Evolutionary conservation across 2,888 invertebrate species (phyloP), one percentile per base, ranked within the genome.

Genomic region (Plebejus argus): DNA sequence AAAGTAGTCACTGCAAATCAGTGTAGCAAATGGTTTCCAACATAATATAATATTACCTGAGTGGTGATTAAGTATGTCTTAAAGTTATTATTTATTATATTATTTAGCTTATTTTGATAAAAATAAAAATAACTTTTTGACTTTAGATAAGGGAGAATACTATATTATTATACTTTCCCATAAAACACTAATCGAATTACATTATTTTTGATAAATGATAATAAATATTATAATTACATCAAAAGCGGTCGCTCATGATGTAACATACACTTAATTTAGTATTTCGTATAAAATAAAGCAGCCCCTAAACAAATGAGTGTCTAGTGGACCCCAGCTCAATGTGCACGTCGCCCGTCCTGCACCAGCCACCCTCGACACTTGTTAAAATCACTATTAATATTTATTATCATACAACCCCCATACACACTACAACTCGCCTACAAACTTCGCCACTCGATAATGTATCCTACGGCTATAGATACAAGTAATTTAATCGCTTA

Each of bases 361-460:
- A 39, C 70, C 70, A n/a, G 39, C 39, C n/a, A 74, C 74, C 74
- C 49, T 66, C 74, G 28, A 7, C 53, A 74, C 74, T 74, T 74
- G 74, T 74, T 74, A 74, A 74, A 53, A 49, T 74, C 53, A 53
- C 74, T 74, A 74, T 74, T 74, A 74, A 74, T 74, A 74, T 74
- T 74, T 74, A 74, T 74, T 74, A 74, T 74, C 45, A 8, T 53
- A 74, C 74, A 74, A 74, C 74, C 74, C 74, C 49, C 18, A 49
- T 53, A 74, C 28, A 53, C 45, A 33, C 49, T 53, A 6, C 28
- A 53, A 74, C 23, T 28, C 3, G 28, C 28, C 28, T 23, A 53
- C 74, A 15, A 71, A 20, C 20, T 6, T 45, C 6, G 0, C 7
- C 45, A 72, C 45, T 20, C 72, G 0, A 72, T 45, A 15, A 72